Percentiles rank a stretch among this genome's conserved stretches.
Evolutionary conservation across 2,888 invertebrate species (phyloP).

Genomic region (Synergus umbraculus): DNA sequence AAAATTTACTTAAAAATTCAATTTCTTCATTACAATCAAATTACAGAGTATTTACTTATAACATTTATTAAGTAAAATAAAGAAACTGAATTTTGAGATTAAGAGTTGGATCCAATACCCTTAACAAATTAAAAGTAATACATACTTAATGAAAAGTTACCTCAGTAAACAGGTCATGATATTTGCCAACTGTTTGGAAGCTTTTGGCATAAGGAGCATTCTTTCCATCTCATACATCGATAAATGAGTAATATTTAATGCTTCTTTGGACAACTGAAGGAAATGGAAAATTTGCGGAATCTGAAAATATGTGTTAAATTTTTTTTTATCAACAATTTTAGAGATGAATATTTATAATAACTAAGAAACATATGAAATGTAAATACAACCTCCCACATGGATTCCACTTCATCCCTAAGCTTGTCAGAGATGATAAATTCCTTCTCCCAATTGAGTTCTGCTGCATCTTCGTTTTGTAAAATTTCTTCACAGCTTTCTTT

Average conservation of each 20-base stretch:
- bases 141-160: conserved; percentile 58
- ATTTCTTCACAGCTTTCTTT: conserved; percentile 70
- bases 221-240: conserved; percentile 81
- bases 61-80: no score
- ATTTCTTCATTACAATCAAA: no score
- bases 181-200: conserved; percentile 78
- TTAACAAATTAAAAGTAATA: no score
- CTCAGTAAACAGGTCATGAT: conserved; percentile 81
- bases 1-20: no score
- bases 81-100: no score
- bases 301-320: conserved; percentile 68
- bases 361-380: conserved; percentile 42
- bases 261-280: conserved; percentile 78
- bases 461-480: conserved; percentile 75
- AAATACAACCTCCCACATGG: conserved; percentile 80
- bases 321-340: neutral
- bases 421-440: conserved; percentile 75
- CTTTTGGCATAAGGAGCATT: conserved; percentile 79
- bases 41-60: no score
- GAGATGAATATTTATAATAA: neutral
- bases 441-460: conserved; percentile 77
- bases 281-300: conserved; percentile 81
- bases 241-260: conserved; percentile 79
- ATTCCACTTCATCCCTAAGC: conserved; percentile 75
- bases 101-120: no score